A percentile compares a stretch with the other conserved stretches of the same genome.
phyloP scores from a whole-genome alignment of 2,113 vertebrate species.

The Tinamus guttatus region DNA sequence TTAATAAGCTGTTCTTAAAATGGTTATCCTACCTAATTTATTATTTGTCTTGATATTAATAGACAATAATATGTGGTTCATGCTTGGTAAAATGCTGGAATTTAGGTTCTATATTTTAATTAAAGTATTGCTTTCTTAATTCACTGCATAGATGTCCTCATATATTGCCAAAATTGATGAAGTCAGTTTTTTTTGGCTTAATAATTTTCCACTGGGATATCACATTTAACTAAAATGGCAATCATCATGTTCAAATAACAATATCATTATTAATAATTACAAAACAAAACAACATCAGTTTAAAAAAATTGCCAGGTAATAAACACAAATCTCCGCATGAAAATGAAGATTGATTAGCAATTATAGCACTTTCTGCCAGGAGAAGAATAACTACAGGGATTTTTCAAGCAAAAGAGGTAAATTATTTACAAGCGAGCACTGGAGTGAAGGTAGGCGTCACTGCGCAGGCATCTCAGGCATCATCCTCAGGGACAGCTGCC shows the following conservation, averaged over 20 bases:
- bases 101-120: background rate
- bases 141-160: background rate
- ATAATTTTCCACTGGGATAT: constrained; percentile 5
- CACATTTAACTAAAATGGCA: constrained; percentile 31
- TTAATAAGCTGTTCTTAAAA: background rate
- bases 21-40: background rate
- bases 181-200: constrained; percentile 32
- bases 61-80: background rate
- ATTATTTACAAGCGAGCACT: background rate
- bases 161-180: constrained; percentile 40
- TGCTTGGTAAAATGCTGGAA: background rate
- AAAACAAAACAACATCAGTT: constrained; percentile 33
- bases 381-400: constrained; percentile 30
- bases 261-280: constrained; percentile 45
- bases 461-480: background rate
- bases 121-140: background rate
- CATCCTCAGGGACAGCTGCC: background rate
- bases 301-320: constrained; percentile 28
- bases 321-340: background rate
- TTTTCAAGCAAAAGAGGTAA: background rate
- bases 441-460: background rate
- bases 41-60: background rate
- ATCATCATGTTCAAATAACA: constrained; percentile 31
- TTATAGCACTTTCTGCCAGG: background rate
- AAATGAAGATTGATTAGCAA: constrained; percentile 68